phyloP scores from a whole-genome alignment of 2,113 vertebrate species.

The Epinephelus cyanopodus region DNA sequence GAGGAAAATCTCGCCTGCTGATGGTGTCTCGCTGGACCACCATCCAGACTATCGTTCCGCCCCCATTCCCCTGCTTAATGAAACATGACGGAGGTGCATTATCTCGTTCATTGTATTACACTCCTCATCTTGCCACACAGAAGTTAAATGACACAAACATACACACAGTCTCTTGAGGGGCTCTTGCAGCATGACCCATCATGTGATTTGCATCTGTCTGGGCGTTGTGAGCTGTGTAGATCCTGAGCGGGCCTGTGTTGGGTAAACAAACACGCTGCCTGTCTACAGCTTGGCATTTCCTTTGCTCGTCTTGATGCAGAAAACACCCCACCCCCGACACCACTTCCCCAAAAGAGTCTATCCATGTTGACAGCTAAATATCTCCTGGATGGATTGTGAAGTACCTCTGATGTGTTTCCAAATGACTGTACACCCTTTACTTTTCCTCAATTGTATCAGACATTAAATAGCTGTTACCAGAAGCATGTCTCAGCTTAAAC shows the following conservation, averaged over 20 bases:
- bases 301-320: conserved; percentile 43
- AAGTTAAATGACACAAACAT: conserved; percentile 54
- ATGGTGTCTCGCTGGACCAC: conserved; percentile 48
- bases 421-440: conserved; percentile 34
- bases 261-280: conserved; percentile 73
- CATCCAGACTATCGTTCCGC: conserved; percentile 27
- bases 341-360: conserved; percentile 3
- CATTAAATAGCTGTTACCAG: conserved; percentile 42
- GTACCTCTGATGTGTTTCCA: conserved; percentile 49
- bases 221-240: conserved; percentile 18
- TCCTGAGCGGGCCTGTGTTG: conserved; percentile 55
- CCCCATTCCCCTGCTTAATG: conserved; percentile 62
- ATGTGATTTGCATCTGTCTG: conserved; percentile 68
- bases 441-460: conserved; percentile 48
- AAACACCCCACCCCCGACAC: background rate
- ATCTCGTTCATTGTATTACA: conserved; percentile 58
- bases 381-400: conserved; percentile 33
- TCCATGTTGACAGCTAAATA: conserved; percentile 63
- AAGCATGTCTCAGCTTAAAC: conserved; percentile 47
- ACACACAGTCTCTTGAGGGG: conserved; percentile 24
- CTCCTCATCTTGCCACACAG: conserved; percentile 60
- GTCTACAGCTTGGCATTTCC: conserved; percentile 74
- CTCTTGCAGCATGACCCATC: conserved; percentile 47
- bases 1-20: conserved; percentile 6
- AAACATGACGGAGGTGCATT: conserved; percentile 70